phyloP scores from a whole-genome alignment of 1,140 invertebrate genomes.

The Sitobion miscanthi region DNA sequence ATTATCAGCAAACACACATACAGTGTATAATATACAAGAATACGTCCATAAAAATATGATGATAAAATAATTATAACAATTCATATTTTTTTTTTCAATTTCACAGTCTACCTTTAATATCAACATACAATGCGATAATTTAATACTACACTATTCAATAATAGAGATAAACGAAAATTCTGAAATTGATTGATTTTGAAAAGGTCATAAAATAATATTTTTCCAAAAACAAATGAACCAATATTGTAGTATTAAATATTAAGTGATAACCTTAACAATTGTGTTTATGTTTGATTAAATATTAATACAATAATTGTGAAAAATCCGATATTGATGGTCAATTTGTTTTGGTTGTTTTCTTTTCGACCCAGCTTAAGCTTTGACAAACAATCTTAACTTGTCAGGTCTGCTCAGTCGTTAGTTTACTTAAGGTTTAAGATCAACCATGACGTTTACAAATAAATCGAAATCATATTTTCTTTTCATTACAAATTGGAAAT shows the following conservation, averaged over 20 bases:
- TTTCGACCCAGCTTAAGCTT: background rate
- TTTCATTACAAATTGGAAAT: background rate
- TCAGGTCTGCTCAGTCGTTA: background rate
- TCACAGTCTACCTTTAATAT: background rate
- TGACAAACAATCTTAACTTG: background rate
- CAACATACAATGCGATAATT: background rate
- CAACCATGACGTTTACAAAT: background rate
- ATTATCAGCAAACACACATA: background rate
- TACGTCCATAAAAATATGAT: background rate
- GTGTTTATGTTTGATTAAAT: background rate
- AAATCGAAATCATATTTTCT: slow-evolving; percentile 3
- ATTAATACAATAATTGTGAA: background rate
- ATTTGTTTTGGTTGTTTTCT: background rate
- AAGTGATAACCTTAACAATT: background rate
- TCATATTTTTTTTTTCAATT: background rate
- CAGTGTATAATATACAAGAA: no score
- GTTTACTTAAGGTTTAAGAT: background rate
- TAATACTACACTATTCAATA: no score
- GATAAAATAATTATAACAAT: background rate
- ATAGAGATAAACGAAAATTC: no score
- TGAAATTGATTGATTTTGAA: no score
- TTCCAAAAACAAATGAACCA: background rate
- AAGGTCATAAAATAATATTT: background rate
- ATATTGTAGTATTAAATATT: background rate
- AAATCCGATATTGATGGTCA: background rate